Evolutionary conservation across 2,113 vertebrate species (phyloP).

Genomic region (Muntiacus muntjak): DNA sequence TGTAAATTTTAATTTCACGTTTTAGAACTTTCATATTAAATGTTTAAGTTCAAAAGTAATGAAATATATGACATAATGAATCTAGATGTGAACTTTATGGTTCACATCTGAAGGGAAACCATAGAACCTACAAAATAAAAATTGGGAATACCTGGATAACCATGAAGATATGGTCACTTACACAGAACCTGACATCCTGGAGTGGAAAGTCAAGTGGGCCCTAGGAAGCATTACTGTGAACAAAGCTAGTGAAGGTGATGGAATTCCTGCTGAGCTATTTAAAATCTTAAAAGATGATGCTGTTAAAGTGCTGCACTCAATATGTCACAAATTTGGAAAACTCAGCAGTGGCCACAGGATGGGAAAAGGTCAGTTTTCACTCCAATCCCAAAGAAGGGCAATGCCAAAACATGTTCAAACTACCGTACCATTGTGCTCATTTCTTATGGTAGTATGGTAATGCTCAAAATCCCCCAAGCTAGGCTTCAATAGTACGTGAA

Average conservation of each 20-base stretch:
- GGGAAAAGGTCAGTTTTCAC: neutral
- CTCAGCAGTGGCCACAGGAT: neutral
- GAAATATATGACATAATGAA: neutral
- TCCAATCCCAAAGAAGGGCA: neutral
- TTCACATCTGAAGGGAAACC: neutral
- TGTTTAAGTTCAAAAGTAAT: neutral
- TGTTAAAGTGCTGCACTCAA: neutral
- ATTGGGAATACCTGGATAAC: neutral
- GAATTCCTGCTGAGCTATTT: neutral
- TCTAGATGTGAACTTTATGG: neutral
- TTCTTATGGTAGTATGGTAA: neutral
- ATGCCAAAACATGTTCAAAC: neutral
- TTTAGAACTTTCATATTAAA: neutral
- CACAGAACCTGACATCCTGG: neutral
- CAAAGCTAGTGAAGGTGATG: neutral
- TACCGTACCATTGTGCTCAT: neutral
- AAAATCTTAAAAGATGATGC: neutral
- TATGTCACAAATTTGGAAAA: neutral
- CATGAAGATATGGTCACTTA: neutral
- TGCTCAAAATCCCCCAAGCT: neutral
- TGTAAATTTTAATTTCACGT: neutral
- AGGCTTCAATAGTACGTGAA: neutral
- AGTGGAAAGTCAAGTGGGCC: neutral
- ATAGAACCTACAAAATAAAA: neutral
- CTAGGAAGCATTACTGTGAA: neutral